Evolutionary conservation across 2,113 vertebrate species (phyloP).

Genomic region (Lota lota): DNA sequence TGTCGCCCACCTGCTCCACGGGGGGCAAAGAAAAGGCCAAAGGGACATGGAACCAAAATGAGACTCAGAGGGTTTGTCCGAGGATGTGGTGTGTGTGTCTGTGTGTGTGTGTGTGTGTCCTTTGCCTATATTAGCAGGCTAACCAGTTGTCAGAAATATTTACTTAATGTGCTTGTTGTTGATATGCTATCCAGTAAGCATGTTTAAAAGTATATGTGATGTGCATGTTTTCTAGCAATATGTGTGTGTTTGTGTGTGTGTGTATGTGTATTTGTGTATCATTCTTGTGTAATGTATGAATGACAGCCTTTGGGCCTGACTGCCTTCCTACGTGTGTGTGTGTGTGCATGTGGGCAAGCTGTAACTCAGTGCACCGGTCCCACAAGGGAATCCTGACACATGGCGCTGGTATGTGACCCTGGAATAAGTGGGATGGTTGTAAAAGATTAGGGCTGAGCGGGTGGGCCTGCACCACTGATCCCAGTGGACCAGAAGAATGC

Average conservation of each 20-base stretch:
- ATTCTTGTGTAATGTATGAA: constrained; percentile 7
- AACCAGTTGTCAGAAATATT: not conserved
- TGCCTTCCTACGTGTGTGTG: constrained; percentile 14
- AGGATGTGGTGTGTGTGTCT: constrained; percentile 13
- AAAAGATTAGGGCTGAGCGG: constrained; percentile 45
- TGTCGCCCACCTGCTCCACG: constrained; percentile 65
- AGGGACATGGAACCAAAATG: constrained; percentile 37
- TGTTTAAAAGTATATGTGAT: too few relatives aligned
- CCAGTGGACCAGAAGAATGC: constrained; percentile 33
- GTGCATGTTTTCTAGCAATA: not conserved
- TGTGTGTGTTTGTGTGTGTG: constrained; percentile 23
- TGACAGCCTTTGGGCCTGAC: constrained; percentile 2
- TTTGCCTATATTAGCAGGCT: not conserved
- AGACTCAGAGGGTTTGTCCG: constrained; percentile 51
- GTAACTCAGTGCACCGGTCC: constrained; percentile 8
- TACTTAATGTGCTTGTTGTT: too few relatives aligned
- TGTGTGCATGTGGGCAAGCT: constrained; percentile 22
- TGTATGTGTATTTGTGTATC: not conserved
- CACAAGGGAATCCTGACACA: constrained; percentile 53
- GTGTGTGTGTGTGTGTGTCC: constrained; percentile 5
- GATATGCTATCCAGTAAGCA: too few relatives aligned
- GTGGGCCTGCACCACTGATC: constrained; percentile 49
- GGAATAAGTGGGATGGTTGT: constrained; percentile 42
- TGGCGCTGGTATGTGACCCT: constrained; percentile 41
- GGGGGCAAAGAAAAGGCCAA: constrained; percentile 34